Evolutionary conservation across 1,140 invertebrate genomes (phyloP).

Genomic region (Anagrus nilaparvatae): DNA sequence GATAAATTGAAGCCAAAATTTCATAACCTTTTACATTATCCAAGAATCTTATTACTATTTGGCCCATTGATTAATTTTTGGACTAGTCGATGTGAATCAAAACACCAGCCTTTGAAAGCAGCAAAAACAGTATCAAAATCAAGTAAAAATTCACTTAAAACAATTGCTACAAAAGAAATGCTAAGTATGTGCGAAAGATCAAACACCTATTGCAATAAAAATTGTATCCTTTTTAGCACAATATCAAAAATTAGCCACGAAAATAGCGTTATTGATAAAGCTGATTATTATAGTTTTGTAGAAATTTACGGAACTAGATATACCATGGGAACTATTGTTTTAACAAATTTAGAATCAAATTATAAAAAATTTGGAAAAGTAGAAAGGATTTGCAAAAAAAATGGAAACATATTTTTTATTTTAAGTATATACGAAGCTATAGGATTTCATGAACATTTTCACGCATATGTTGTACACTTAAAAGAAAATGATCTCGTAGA

Average conservation of each 20-base stretch:
- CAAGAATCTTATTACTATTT: neutral
- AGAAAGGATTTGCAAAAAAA: conserved; percentile 5
- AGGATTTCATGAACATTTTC: conserved; percentile 8
- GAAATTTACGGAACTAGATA: conserved; percentile 3
- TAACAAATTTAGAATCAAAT: conserved; percentile 2
- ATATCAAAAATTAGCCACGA: neutral
- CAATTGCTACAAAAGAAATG: neutral
- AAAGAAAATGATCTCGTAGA: too few relatives aligned
- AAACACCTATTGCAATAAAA: neutral
- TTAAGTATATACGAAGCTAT: conserved; percentile 4
- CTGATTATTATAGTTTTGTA: conserved; percentile 2
- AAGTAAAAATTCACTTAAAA: neutral
- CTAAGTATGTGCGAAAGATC: conserved; percentile 1
- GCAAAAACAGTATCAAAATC: neutral
- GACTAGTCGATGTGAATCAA: conserved; percentile 1
- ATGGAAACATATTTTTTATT: conserved; percentile 2
- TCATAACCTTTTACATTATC: neutral
- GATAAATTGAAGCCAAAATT: neutral
- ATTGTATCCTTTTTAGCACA: neutral
- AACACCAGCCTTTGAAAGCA: neutral
- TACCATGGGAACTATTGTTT: conserved; percentile 1
- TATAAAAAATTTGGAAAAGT: conserved; percentile 6
- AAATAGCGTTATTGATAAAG: neutral
- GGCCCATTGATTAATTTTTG: neutral
- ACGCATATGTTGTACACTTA: conserved; percentile 7